Base-by-base conservation (phyloP, 2,797 vertebrate species). In the Sarcophilus harrisii region DNA sequence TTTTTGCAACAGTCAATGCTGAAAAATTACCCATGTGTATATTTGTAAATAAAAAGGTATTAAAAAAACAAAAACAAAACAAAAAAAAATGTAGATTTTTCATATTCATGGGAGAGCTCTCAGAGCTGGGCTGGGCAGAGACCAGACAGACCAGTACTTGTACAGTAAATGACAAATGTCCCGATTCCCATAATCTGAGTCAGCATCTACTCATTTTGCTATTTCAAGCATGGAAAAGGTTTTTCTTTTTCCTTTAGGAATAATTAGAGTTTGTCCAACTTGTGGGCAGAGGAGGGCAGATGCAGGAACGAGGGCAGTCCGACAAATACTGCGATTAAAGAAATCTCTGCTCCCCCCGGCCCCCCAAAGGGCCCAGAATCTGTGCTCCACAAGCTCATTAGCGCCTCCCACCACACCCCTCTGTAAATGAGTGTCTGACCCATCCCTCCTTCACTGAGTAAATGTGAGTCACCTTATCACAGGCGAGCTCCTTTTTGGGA, bases 131-230 rank as follows among this genome's bases (percentile, higher is more conserved):
- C 66, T 38, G n/a, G 52, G 52, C 5, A 54, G 52, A 30, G 32
- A 32, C 49, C 49, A 49, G 49, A 38, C 5, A 38, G 5, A 24
- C n/a, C n/a, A 38, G 9, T 28, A 81, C 1, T 5, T 2, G 32
- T 24, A 24, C 2, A 45, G 32, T 21, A 38, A 2, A 28, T 18
- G 66, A 38, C 18, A 45, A 21, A 81, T 38, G 16, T 24, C 66
- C n/a, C 0, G 8, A 81, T 9, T 81, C 30, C 0, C 0, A 0
- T 0, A 6, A 29, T 87, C 60, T 28, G 4, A 66, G 55, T 3
- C 13, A 21, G 27, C 45, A 27, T 87, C 73, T 49, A 10, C 24
- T 38, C 73, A 45, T 1, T n/a, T 57, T 1, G 32, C 18, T 58
- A 52, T 62, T 93, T 95, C 49, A 24, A 21, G 59, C 18, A 10